Base-by-base conservation (phyloP, 2,797 vertebrate species). In the Urophycis tenuis region DNA sequence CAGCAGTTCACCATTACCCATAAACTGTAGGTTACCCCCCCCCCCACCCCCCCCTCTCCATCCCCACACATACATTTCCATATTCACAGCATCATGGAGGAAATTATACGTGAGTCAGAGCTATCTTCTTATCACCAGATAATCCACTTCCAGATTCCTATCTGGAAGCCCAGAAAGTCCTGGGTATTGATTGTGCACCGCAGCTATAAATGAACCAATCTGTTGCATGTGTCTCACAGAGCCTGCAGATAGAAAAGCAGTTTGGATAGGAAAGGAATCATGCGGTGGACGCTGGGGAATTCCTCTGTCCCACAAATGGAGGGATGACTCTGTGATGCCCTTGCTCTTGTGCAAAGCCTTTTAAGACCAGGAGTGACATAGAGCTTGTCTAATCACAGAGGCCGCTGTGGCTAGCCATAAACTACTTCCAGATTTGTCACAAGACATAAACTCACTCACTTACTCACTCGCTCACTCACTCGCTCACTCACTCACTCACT, bases 361-460 rank as follows among this genome's bases (percentile, higher is more conserved):
- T 91, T 90, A 90, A 89, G 90, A 92, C 87, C 89, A 91, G 87
- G 86, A 92, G 90, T 91, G 91, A 89, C 90, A 91, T 77, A 81
- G n/a, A 60, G 88, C 85, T 90, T 89, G 91, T 93, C 91, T 91
- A 92, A 91, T 93, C 92, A 90, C 86, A 87, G 87, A 85, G 88
- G 88, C 89, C 87, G 90, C 86, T 92, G 92, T 33, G 93, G 87
- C 87, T 90, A 86, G 92, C 91, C 88, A 88, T 91, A 92, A 94
- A 94, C 88, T 92, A 89, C 88, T 94, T 93, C 92, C 92, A 93
- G 92, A 94, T 92, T 91, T 91, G 91, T 92, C 86, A 87, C 88
- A n/a, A 91, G 12, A 70, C 67, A 15, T 67, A 79, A 74, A 80
- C 77, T 79, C 79, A 81, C 80, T 64, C 70, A 77, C 78, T 82